Evolutionary conservation across 1,140 invertebrate genomes (phyloP).

Genomic region (Caenorhabditis inopinata): DNA sequence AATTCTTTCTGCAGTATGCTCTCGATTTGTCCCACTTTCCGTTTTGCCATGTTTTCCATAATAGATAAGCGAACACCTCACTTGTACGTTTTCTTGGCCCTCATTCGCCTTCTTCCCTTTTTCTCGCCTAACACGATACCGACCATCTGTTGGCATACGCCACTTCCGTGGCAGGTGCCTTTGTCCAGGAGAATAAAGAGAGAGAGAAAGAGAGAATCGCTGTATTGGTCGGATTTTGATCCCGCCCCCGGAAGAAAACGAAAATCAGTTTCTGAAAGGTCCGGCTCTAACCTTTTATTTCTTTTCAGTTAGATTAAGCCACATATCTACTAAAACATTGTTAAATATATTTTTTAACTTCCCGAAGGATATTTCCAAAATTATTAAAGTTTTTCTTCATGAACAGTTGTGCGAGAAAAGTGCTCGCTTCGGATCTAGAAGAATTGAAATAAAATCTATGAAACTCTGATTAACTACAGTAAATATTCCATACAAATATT

Average conservation of each 20-base stretch:
- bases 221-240: not conserved
- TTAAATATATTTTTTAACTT: too few relatives aligned
- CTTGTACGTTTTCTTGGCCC: conserved; percentile 16
- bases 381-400: too few relatives aligned
- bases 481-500: too few relatives aligned
- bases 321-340: too few relatives aligned
- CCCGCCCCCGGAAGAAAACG: not conserved
- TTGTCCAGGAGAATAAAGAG: conserved; percentile 15
- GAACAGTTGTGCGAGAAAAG: too few relatives aligned
- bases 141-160: conserved; percentile 33
- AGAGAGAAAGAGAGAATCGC: not conserved
- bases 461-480: too few relatives aligned
- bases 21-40: conserved; percentile 27
- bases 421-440: too few relatives aligned
- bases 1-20: not conserved
- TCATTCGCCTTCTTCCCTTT: conserved; percentile 11
- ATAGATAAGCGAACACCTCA: conserved; percentile 18
- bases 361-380: too few relatives aligned
- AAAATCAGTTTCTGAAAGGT: not conserved
- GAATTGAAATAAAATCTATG: too few relatives aligned
- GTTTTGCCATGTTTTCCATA: conserved; percentile 21
- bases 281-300: not conserved
- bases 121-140: not conserved
- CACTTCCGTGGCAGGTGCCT: conserved; percentile 30
- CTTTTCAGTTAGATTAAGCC: not conserved